Conservation (phyloP, 2,113 vertebrate species). For the Peromyscus leucopus region DNA sequence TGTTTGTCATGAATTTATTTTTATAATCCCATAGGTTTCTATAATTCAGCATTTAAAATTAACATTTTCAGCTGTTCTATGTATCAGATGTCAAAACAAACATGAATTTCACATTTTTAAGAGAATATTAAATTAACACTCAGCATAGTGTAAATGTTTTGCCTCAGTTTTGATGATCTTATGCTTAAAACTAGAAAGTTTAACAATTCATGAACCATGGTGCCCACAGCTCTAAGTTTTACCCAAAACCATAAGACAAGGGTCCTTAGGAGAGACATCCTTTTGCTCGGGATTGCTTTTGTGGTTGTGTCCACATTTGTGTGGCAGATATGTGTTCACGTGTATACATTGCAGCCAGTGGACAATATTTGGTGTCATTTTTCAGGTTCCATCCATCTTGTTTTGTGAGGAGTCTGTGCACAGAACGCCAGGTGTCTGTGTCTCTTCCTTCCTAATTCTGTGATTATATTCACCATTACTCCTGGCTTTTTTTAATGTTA, state of each 20-base stretch:
- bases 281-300: fast-evolving
- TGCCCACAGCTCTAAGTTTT: background rate
- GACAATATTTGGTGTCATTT: background rate
- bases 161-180: background rate
- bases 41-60: slow-evolving; percentile 4
- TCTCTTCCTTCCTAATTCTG: background rate
- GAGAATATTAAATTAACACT: background rate
- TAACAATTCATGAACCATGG: background rate
- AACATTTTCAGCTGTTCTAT: background rate
- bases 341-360: background rate
- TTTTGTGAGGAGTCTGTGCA: background rate
- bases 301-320: background rate
- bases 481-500: background rate
- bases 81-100: slow-evolving; percentile 8
- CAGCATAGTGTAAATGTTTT: background rate
- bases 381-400: background rate
- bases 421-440: background rate
- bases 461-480: background rate
- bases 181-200: background rate
- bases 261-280: fast-evolving
- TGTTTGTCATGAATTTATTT: background rate
- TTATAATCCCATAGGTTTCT: background rate
- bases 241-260: background rate
- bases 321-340: background rate
- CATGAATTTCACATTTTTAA: background rate